Percentiles rank a stretch among this genome's conserved stretches.
These are phyloP conservation scores for Theocolax elegans DNA, from an alignment of 1,140 invertebrate genomes.

Conservation along the genomic window DNA sequence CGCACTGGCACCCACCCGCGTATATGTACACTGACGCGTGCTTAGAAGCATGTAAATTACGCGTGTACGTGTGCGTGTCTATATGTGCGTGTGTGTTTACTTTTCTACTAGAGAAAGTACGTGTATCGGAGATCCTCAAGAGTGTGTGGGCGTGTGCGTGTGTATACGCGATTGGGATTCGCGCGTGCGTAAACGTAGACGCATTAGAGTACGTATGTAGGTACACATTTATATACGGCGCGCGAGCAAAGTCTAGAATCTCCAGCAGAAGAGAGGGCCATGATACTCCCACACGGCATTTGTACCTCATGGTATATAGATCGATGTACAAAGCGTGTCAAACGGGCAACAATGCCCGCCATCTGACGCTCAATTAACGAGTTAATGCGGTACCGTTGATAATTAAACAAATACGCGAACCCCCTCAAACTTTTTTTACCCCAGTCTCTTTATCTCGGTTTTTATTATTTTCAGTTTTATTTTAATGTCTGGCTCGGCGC, in stretches of 20 bases:
- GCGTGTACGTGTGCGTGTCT: background rate
- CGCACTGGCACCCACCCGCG: slow-evolving; percentile 34
- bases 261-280: slow-evolving; percentile 40
- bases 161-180: too few species aligned
- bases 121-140: too few species aligned
- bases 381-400: slow-evolving; percentile 67
- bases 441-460: slow-evolving; percentile 42
- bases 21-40: background rate
- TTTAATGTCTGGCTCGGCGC: too few species aligned
- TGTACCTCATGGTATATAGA: slow-evolving; percentile 32
- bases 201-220: slow-evolving; percentile 20
- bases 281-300: slow-evolving; percentile 43
- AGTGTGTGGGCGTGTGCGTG: slow-evolving; percentile 12
- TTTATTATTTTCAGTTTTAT: too few species aligned
- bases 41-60: slow-evolving; percentile 14
- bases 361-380: slow-evolving; percentile 69
- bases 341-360: slow-evolving; percentile 59
- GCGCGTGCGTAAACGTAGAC: slow-evolving; percentile 43
- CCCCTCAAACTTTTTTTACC: slow-evolving; percentile 13
- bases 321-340: slow-evolving; percentile 64
- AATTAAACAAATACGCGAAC: slow-evolving; percentile 64
- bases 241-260: slow-evolving; percentile 30
- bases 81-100: background rate
- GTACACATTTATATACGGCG: slow-evolving; percentile 17
- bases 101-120: background rate